Percentiles rank a stretch among this genome's conserved stretches.
These are phyloP conservation scores for Agapornis roseicollis DNA, from an alignment of 2,113 vertebrate species.

Conservation along the genomic window DNA sequence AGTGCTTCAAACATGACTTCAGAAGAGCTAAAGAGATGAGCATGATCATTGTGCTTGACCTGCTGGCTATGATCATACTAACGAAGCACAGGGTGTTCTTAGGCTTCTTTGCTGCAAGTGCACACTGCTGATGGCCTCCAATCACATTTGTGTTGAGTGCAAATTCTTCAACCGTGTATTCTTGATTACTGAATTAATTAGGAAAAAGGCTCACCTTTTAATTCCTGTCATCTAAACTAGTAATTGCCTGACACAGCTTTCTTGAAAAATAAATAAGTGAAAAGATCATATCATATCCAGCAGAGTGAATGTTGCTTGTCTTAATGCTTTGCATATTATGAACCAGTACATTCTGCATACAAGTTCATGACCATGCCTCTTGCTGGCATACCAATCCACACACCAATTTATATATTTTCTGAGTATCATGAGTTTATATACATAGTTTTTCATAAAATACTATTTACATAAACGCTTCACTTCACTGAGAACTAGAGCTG, in stretches of 20 bases:
- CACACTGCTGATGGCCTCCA: background rate
- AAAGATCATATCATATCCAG: background rate
- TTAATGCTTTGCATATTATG: background rate
- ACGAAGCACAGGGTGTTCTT: accelerated
- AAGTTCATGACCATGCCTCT: background rate
- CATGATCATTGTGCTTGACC: background rate
- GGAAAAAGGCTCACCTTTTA: background rate
- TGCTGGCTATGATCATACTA: background rate
- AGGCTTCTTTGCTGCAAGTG: background rate
- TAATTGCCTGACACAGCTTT: background rate
- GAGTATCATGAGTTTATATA: background rate
- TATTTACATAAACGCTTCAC: background rate
- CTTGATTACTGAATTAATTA: background rate
- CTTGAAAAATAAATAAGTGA: background rate
- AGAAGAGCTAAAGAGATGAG: background rate
- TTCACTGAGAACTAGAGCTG: background rate
- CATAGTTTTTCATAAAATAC: background rate
- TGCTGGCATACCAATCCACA: background rate
- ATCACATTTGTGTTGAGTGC: background rate
- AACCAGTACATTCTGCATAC: background rate
- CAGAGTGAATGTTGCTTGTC: background rate
- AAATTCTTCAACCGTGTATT: background rate
- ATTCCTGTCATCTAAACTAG: background rate
- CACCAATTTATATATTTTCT: background rate
- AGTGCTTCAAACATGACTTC: background rate